phyloP scores from a whole-genome alignment of 2,797 vertebrate genomes.

The Sebastes cheni region DNA sequence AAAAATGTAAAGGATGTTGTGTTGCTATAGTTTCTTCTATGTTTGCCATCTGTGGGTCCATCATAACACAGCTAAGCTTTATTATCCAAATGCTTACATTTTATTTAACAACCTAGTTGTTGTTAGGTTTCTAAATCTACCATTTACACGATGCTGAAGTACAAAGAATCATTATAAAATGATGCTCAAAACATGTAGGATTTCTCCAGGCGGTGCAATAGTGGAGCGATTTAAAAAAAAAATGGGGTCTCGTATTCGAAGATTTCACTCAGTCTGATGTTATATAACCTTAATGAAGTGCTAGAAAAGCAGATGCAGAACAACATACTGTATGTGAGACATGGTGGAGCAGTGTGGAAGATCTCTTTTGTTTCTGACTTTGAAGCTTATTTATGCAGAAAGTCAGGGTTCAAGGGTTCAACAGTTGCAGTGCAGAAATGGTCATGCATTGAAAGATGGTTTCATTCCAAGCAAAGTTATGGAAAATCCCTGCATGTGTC shows the following conservation, averaged over 20 bases:
- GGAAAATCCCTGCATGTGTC: constrained; percentile 1
- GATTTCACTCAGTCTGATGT: not conserved
- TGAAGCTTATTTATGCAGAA: not conserved
- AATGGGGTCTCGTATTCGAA: not conserved
- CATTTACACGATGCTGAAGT: not conserved
- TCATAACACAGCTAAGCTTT: not conserved
- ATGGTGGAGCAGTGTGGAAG: not conserved
- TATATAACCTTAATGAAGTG: constrained; percentile 6
- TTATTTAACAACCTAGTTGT: not conserved
- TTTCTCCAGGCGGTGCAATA: not conserved
- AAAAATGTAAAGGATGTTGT: not conserved
- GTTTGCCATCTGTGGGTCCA: not conserved
- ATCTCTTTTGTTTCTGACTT: not conserved
- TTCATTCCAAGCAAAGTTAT: not conserved
- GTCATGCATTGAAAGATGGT: not conserved
- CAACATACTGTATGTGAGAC: not conserved
- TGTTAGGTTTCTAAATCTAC: not conserved
- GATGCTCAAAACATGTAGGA: not conserved
- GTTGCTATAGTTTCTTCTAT: not conserved
- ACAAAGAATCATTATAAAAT: not conserved
- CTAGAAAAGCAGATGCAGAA: not conserved
- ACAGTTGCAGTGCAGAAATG: constrained; percentile 1
- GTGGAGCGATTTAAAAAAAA: not conserved
- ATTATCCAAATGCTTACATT: not conserved
- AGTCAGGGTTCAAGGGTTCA: not conserved